Percentiles rank a stretch among this genome's conserved stretches.
These are phyloP conservation scores for Odocoileus virginianus DNA, from an alignment of 2,113 vertebrate species.

Conservation along the genomic window DNA sequence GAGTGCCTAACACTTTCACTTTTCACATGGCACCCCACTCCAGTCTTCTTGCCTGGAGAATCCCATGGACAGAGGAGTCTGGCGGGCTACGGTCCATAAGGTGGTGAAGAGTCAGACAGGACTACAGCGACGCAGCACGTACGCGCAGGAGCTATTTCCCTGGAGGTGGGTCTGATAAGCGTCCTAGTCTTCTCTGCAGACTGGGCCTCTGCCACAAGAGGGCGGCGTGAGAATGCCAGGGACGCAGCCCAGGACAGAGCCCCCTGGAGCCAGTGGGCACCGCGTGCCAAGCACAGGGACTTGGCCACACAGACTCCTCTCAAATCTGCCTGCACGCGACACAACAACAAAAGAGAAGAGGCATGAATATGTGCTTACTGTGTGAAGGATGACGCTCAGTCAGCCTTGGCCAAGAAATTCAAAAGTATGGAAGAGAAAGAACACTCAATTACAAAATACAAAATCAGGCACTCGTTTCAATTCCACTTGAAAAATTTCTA, in stretches of 20 bases:
- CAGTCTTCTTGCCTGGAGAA: neutral
- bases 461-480: neutral
- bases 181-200: accelerated
- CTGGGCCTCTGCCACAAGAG: neutral
- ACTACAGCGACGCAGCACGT: accelerated
- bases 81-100: accelerated
- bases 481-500: too few relatives aligned
- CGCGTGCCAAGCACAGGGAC: accelerated
- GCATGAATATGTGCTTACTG: accelerated
- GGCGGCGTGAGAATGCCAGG: neutral
- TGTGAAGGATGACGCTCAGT: accelerated
- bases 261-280: neutral
- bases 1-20: neutral
- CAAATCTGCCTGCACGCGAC: accelerated
- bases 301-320: accelerated
- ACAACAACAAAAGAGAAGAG: accelerated
- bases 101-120: neutral
- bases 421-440: neutral
- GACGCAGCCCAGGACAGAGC: too few relatives aligned
- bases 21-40: neutral
- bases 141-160: accelerated
- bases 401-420: neutral
- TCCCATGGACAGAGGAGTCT: neutral
- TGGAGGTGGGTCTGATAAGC: accelerated
- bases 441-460: accelerated